phyloP scores from a whole-genome alignment of 2,797 vertebrate genomes.

The Urocyon cinereoargenteus region DNA sequence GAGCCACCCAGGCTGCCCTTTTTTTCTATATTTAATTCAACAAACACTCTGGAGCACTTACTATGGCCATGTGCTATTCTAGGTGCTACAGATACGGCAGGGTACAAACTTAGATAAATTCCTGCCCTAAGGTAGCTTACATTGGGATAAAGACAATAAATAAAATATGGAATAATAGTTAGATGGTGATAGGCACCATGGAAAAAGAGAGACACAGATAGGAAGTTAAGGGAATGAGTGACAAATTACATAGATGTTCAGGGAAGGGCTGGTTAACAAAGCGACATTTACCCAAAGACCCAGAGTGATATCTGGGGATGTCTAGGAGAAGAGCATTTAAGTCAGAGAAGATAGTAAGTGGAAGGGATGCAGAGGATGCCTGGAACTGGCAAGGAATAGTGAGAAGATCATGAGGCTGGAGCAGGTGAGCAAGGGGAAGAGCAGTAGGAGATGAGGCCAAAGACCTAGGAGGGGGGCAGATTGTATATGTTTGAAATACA shows the following conservation, averaged over 20 bases:
- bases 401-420: neutral
- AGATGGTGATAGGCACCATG: neutral
- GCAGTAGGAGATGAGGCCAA: neutral
- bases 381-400: neutral
- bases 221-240: neutral
- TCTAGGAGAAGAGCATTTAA: neutral
- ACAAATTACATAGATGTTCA: neutral
- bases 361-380: neutral
- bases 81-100: neutral
- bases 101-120: neutral
- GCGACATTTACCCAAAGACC: neutral
- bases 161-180: neutral
- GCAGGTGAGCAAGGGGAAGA: neutral
- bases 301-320: neutral
- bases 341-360: neutral
- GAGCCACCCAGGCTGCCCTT: too few species aligned
- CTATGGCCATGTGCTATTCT: neutral
- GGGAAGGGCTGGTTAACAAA: neutral
- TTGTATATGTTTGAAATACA: accelerated
- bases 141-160: neutral
- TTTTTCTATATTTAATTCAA: conserved; percentile 13
- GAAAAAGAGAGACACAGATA: neutral
- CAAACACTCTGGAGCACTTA: neutral
- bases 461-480: neutral
- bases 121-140: neutral